Conservation (phyloP, 23 tunicate species). For the Ascidia mentula region DNA sequence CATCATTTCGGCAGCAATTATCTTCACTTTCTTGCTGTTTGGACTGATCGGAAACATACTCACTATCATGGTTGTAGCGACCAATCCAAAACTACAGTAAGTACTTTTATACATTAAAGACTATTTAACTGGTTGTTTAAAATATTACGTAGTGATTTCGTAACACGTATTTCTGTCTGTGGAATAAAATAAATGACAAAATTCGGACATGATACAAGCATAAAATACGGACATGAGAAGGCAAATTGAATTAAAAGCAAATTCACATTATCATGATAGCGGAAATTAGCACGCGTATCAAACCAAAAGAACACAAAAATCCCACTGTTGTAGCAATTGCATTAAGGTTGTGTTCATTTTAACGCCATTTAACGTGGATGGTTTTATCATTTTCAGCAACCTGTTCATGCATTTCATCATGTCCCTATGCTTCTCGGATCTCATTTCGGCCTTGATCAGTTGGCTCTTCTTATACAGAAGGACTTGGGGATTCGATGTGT, state of each 20-base stretch:
- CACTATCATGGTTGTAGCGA: slow-evolving; percentile 35
- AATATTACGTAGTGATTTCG: too few species aligned
- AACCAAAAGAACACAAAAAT: too few species aligned
- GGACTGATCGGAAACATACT: slow-evolving; percentile 30
- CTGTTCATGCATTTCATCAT: slow-evolving; percentile 53
- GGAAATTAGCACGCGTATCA: too few species aligned
- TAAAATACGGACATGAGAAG: too few species aligned
- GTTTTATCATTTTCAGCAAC: not conserved
- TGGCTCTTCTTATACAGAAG: slow-evolving; percentile 74
- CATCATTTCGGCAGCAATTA: slow-evolving; percentile 28
- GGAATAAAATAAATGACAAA: too few species aligned
- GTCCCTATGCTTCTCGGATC: slow-evolving; percentile 60
- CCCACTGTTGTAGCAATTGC: too few species aligned
- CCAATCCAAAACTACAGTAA: slow-evolving; percentile 14
- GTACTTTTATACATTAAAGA: too few species aligned
- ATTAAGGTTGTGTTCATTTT: not conserved
- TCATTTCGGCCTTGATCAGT: slow-evolving; percentile 59
- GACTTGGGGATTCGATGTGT: slow-evolving; percentile 73
- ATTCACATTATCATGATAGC: too few species aligned
- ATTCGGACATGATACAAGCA: too few species aligned
- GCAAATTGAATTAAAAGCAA: too few species aligned
- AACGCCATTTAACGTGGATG: not conserved
- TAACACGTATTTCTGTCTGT: too few species aligned
- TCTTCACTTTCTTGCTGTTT: slow-evolving; percentile 38
- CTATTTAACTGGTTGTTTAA: too few species aligned